Percentiles rank a stretch among this genome's conserved stretches.
These are phyloP conservation scores for Xenops minutus DNA, from an alignment of 2,797 vertebrate species.

Conservation along the genomic window DNA sequence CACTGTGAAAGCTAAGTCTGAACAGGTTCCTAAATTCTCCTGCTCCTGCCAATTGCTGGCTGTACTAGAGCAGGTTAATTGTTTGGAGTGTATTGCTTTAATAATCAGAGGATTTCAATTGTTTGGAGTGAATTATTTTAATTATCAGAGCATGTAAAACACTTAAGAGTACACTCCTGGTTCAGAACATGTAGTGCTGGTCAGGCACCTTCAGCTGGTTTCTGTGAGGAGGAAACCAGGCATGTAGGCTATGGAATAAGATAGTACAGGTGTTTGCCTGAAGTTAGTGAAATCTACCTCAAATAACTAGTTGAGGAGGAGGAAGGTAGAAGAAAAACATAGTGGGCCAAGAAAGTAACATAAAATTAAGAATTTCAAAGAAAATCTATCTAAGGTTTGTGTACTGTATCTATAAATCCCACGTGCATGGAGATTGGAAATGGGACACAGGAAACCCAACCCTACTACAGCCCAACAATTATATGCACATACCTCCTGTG, in stretches of 20 bases:
- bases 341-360: background rate
- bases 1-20: background rate
- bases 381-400: background rate
- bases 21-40: background rate
- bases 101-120: background rate
- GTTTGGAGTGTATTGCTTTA: background rate
- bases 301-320: background rate
- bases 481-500: fast-evolving
- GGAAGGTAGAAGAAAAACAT: background rate
- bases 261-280: background rate
- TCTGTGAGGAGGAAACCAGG: background rate
- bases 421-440: background rate
- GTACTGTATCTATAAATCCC: background rate
- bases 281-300: background rate
- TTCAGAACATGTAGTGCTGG: background rate
- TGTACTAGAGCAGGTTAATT: background rate
- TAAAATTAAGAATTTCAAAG: background rate
- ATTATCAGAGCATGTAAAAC: background rate
- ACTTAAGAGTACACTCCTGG: background rate
- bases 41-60: fast-evolving
- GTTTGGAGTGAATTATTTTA: background rate
- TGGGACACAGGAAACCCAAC: background rate
- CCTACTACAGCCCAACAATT: background rate
- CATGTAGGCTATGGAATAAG: background rate
- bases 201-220: background rate